phyloP scores from a whole-genome alignment of 1,140 invertebrate genomes.

The Neuroterus valhalla region DNA sequence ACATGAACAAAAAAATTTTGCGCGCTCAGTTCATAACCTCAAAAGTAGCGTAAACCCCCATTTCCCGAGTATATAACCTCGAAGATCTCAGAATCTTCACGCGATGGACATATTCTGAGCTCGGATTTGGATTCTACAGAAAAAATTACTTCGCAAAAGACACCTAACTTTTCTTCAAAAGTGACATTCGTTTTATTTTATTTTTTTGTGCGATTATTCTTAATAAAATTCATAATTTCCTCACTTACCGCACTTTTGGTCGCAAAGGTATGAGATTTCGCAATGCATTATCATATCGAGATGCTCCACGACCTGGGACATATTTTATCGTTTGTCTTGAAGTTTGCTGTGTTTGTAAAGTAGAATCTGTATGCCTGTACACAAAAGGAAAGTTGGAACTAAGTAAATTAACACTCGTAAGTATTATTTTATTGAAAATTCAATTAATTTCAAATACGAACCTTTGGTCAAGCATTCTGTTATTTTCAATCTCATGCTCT shows the following conservation, averaged over 20 bases:
- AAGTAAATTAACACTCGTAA: no score
- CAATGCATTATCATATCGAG: constrained; percentile 57
- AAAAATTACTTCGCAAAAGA: no score
- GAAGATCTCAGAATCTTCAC: no score
- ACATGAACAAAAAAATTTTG: no score
- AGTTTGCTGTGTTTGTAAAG: background rate
- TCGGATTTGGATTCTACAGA: no score
- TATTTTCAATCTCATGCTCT: constrained; percentile 14
- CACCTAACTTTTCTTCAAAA: no score
- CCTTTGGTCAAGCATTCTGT: constrained; percentile 7
- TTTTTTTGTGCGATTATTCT: background rate
- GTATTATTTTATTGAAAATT: no score
- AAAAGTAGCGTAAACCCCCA: no score
- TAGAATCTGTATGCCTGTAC: background rate
- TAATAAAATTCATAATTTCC: background rate
- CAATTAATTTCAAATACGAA: background rate
- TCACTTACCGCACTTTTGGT: constrained; percentile 49
- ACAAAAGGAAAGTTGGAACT: background rate
- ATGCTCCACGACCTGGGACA: constrained; percentile 42
- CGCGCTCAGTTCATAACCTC: no score
- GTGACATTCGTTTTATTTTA: no score
- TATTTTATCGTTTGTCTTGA: constrained; percentile 41
- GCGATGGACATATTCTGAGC: no score
- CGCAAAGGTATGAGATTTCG: constrained; percentile 61
- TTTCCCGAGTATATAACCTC: no score